Base-by-base conservation (phyloP, 2,113 vertebrate genomes). In the Vidua macroura region DNA sequence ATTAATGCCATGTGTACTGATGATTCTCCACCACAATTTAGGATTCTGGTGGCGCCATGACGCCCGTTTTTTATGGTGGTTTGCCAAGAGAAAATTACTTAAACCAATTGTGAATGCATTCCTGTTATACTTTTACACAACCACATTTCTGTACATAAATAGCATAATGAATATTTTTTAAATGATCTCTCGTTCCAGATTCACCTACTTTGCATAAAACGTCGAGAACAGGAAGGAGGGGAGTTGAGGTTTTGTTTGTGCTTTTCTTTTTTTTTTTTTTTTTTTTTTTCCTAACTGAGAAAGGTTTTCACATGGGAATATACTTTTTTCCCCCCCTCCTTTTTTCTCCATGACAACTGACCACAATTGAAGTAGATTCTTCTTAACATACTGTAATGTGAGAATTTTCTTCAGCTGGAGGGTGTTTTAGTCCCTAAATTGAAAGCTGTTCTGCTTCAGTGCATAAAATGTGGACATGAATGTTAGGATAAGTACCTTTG, bases 1-100 rank as follows among this genome's bases (percentile, higher is more conserved):
- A 99, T 99, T 98, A 99, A 99, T 99, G 98, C 98, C 98, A 99
- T 99, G 98, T 99, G 98, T 98, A 96, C 97, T 94, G 97, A 98
- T 98, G 98, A 98, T 97, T 97, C 98, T 97, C 97, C 96, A 98
- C 98, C 98, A 98, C 99, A 99, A 98, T 98, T 98, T 98, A 98
- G 98, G 98, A 98, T 98, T 98, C 98, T 98, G 98, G 98, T 98
- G 98, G 99, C 98, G 98, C 98, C 98, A 98, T 98, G 98, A 99
- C 96, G 99, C 98, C 98, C 98, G 97, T 98, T 98, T 97, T 98
- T 98, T 97, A 98, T 98, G 92, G 97, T 98, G 98, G 96, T 98
- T 98, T 98, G 98, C 98, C 98, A 98, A 98, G 98, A 98, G 97
- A 97, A 98, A 98, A 98, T 98, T 97, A 98, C 98, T 98, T 98